Evolutionary conservation across 2,888 invertebrate species (phyloP), one percentile per base, ranked within the genome.

Genomic region (Drosophila meridiana): DNA sequence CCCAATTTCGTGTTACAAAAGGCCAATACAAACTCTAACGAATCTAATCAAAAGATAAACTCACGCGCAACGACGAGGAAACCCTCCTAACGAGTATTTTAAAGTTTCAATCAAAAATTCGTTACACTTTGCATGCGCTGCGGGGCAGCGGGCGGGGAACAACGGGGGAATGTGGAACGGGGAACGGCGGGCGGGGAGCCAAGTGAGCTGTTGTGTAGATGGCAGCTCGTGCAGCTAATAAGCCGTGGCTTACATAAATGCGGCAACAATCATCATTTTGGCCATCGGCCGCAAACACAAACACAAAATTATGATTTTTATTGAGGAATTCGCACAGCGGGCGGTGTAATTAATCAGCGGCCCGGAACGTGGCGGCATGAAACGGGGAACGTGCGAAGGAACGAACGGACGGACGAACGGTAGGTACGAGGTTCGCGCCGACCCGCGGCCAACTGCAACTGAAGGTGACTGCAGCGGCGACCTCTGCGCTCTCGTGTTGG

Each of bases 241-340:
- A 87, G 87, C 87, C 73, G 76, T 79, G 84, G 82, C 87, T 84
- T 84, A 87, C 82, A 87, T 82, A 87, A 87, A 87, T 89, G 89
- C 89, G 87, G 87, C 88, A 86, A 87, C 84, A 87, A 87, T 87
- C 87, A 88, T 79, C 87, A 84, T 69, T 73, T 62, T 73, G 72
- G 72, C 67, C 65, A 73, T 62, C 66, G 76, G 81, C 83, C 72
- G 82, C 78, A 83, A 83, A 84, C 87, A 83, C 78, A 83, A 83
- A 84, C 87, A 83, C 74, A 83, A 87, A 85, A 86, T 87, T 87
- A 87, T 87, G 87, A 88, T 79, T 86, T 89, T 91, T 91, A 90
- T 89, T 90, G 91, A 87, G 87, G 87, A 91, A 91, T 90, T 91
- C 78, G 89, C 91, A 82, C 91, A 91, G 91, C 91, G 90, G 91